A percentile compares a stretch with the other conserved stretches of the same genome.
These are phyloP conservation scores for Hecatera dysodea DNA, from an alignment of 2,888 invertebrate genomes.

Conservation along the genomic window DNA sequence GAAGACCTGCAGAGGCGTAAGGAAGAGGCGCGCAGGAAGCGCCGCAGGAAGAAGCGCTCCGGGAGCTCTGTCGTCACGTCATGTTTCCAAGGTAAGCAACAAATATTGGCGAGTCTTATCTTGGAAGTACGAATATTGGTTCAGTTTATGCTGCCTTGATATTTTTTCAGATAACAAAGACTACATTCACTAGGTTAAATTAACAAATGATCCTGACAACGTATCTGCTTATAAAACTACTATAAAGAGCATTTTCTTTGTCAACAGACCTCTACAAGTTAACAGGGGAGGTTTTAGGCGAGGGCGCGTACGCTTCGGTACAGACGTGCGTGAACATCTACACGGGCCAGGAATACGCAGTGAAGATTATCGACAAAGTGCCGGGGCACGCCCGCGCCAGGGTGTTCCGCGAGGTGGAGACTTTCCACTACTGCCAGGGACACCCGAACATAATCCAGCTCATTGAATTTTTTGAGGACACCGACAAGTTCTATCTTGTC, in stretches of 20 bases:
- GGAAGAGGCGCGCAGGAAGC: conserved; percentile 96
- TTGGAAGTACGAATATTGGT: conserved; percentile 30
- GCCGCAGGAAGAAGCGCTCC: conserved; percentile 97
- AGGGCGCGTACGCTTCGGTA: conserved; percentile 99
- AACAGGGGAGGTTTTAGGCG: conserved; percentile 98
- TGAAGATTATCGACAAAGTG: conserved; percentile 99
- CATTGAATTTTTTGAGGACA: conserved; percentile 99
- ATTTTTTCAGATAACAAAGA: conserved; percentile 25
- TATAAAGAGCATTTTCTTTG: conserved; percentile 54
- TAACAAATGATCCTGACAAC: background rate
- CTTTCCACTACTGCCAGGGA: conserved; percentile 99
- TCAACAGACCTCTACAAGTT: conserved; percentile 97
- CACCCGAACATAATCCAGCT: conserved; percentile 99
- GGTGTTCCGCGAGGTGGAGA: conserved; percentile 99
- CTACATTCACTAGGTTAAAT: conserved; percentile 9
- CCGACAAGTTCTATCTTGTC: conserved; percentile 98
- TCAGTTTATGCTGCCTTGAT: conserved; percentile 26
- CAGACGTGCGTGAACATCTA: conserved; percentile 97
- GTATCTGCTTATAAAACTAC: background rate
- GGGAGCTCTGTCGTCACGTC: conserved; percentile 97
- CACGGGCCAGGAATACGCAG: conserved; percentile 98
- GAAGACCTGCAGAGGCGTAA: conserved; percentile 94
- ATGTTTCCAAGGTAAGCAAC: conserved; percentile 95
- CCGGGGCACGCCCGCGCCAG: conserved; percentile 98
- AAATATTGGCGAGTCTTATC: conserved; percentile 49